These are phyloP conservation scores for Bolinopsis microptera DNA, from an alignment of 37 sponge, comb jelly and placozoan genomes.

Conservation along the genomic window DNA sequence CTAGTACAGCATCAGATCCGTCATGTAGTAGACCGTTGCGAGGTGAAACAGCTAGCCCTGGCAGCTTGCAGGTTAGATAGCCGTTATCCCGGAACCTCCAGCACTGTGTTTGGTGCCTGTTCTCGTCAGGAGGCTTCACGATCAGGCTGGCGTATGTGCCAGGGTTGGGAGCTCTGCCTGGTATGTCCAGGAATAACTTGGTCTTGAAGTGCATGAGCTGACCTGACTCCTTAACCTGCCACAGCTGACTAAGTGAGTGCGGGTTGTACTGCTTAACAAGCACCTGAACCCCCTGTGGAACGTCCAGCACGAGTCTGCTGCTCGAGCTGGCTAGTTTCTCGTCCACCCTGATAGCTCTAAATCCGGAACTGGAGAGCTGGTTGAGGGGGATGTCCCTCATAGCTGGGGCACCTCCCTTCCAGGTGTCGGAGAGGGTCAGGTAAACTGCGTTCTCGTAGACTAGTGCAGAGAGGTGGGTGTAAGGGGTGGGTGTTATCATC, in stretches of 20 bases:
- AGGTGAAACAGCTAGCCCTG: neutral
- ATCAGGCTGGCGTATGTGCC: slow-evolving; percentile 25
- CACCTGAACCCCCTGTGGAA: slow-evolving; percentile 16
- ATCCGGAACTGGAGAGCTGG: neutral
- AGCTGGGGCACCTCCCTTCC: neutral
- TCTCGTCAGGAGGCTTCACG: neutral
- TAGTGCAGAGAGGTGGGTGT: slow-evolving; percentile 30
- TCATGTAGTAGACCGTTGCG: slow-evolving; percentile 4
- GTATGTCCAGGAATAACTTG: neutral
- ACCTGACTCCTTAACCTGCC: neutral
- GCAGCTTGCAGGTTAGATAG: neutral
- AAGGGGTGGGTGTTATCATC: neutral
- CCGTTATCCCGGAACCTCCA: slow-evolving; percentile 14
- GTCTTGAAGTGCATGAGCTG: slow-evolving; percentile 23
- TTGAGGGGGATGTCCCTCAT: neutral
- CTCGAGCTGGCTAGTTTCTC: neutral
- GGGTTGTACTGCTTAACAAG: slow-evolving; percentile 28
- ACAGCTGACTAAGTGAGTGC: neutral
- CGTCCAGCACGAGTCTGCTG: slow-evolving; percentile 30
- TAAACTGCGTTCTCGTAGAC: slow-evolving; percentile 27
- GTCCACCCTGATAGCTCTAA: slow-evolving; percentile 5
- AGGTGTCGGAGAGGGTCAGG: neutral
- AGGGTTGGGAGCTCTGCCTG: slow-evolving; percentile 1
- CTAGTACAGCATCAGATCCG: slow-evolving; percentile 13
- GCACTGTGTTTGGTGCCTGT: neutral